These are phyloP conservation scores for Lonchura striata DNA, from an alignment of 2,113 vertebrate genomes.

Conservation along the genomic window DNA sequence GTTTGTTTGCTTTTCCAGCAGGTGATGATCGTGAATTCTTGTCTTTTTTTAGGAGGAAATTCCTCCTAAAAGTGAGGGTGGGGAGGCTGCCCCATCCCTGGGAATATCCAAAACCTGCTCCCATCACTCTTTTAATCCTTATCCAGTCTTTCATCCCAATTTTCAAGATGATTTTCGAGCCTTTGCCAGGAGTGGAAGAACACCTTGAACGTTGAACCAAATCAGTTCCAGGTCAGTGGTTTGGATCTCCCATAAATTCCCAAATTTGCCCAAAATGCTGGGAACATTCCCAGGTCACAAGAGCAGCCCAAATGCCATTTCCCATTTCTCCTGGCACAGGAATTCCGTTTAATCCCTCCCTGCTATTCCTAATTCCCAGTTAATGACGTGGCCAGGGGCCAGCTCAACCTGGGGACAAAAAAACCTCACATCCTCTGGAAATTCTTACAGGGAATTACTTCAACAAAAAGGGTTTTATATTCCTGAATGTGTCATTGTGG, in stretches of 20 bases:
- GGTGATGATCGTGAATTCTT: not conserved
- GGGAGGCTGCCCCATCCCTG: not conserved
- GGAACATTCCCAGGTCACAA: constrained; percentile 12
- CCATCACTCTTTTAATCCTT: not conserved
- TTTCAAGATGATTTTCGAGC: not conserved
- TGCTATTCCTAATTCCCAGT: constrained; percentile 73
- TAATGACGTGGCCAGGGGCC: constrained; percentile 69
- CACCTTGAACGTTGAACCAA: not conserved
- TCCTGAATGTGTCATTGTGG: not conserved
- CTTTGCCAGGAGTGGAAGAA: not conserved
- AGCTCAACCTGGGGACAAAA: constrained; percentile 52
- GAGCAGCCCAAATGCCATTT: constrained; percentile 43
- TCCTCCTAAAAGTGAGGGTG: not conserved
- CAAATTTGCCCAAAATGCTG: not conserved
- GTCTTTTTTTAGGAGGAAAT: not conserved
- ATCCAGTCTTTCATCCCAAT: not conserved
- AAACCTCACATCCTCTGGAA: constrained; percentile 55
- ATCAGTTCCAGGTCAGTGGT: not conserved
- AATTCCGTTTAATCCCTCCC: constrained; percentile 58
- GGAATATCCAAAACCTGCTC: not conserved
- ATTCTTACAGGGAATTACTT: constrained; percentile 70
- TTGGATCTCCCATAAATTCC: not conserved
- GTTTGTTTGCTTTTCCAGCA: not conserved
- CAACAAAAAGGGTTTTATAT: constrained; percentile 70
- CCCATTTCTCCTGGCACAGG: constrained; percentile 39